Base-by-base conservation (phyloP, 2,797 vertebrate species). In the Ambastaia sidthimunki region DNA sequence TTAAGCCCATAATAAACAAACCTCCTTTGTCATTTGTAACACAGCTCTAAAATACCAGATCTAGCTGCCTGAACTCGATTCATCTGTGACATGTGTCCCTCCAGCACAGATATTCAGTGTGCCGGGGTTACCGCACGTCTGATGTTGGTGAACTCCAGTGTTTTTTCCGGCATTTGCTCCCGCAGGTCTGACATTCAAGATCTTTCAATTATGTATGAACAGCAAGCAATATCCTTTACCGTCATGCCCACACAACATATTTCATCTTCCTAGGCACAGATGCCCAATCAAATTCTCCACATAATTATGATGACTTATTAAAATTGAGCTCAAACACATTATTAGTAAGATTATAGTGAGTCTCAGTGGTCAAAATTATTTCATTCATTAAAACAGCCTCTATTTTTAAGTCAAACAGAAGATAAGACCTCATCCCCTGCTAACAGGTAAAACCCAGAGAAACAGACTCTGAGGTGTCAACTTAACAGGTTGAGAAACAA, bases 131-230 rank as follows among this genome's bases (percentile, higher is more conserved):
- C 72, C 73, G 68, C 82, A 81, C 74, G 60, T 75, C 73, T 78
- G 84, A 90, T 87, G 93, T 90, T 89, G 89, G 90, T 90, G 91
- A 90, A 89, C 91, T 85, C 89, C 88, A 87, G 87, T 92, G 90
- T 91, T 93, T 93, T 93, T 86, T 93, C 90, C 87, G 91, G 90
- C 91, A 89, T 93, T 93, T 93, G 91, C 92, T 94, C 94, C 92
- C 92, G 93, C 93, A 92, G 92, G 91, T 93, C 93, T 95, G 94
- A 94, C 94, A 94, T 95, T 95, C 92, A 94, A 92, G 91, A 94
- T 93, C 90, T 91, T 92, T 94, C 93, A 95, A 94, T 94, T 94
- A 94, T 95, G 93, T 93, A 94, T 94, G 93, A 94, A 94, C 93
- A 88, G 91, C 92, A 93, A 93, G 92, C 92, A 94, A 95, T 94